A percentile compares a stretch with the other conserved stretches of the same genome.
phyloP scores from a whole-genome alignment of 1,140 invertebrate species.

The Argopecten irradians region DNA sequence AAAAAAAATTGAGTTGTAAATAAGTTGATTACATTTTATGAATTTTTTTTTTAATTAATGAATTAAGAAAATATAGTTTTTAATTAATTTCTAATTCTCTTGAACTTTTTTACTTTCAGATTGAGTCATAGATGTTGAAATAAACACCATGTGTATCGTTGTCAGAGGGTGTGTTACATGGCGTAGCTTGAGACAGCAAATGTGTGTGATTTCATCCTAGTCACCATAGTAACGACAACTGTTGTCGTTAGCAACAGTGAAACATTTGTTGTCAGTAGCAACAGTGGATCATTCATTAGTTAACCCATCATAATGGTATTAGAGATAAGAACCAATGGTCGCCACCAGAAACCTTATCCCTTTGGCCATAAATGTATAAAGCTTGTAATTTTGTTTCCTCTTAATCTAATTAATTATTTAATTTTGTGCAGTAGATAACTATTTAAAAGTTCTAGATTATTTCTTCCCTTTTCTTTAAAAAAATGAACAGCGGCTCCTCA shows the following conservation, averaged over 20 bases:
- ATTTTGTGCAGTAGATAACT: slow-evolving; percentile 22
- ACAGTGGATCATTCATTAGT: slow-evolving; percentile 18
- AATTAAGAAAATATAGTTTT: too few species aligned
- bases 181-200: slow-evolving; percentile 2
- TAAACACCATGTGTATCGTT: not conserved
- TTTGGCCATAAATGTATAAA: slow-evolving; percentile 22
- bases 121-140: not conserved
- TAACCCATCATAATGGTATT: not conserved
- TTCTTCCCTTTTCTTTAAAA: not conserved
- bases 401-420: not conserved
- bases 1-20: too few species aligned
- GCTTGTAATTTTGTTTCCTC: slow-evolving; percentile 10
- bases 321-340: not conserved
- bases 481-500: not conserved
- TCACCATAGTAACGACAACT: slow-evolving; percentile 11
- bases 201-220: slow-evolving; percentile 15
- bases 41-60: too few species aligned
- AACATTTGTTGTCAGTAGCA: slow-evolving; percentile 16
- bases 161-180: not conserved
- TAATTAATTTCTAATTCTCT: not conserved
- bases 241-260: slow-evolving; percentile 20
- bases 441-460: not conserved
- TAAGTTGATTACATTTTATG: too few species aligned
- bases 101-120: not conserved
- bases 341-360: not conserved